Evolutionary conservation across 2,888 invertebrate genomes (phyloP).

Genomic region (Ferrisia virgata): DNA sequence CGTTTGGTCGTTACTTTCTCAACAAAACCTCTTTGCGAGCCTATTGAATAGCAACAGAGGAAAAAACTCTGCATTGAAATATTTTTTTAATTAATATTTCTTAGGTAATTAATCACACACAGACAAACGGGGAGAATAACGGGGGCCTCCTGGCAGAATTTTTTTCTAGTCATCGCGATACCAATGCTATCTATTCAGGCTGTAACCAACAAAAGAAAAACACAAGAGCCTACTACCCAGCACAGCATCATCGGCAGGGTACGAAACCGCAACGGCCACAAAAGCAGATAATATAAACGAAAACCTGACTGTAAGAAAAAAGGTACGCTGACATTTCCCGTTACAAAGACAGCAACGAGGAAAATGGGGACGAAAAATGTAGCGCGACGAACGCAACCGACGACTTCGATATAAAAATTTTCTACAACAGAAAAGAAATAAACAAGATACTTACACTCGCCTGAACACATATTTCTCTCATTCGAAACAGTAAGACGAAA

Average conservation of each 20-base stretch:
- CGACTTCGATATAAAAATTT: conserved; percentile 38
- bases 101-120: conserved; percentile 9
- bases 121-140: too few relatives aligned
- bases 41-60: background rate
- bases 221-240: too few relatives aligned
- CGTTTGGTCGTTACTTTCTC: background rate
- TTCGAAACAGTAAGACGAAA: background rate
- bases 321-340: conserved; percentile 33
- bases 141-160: background rate
- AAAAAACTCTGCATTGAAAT: background rate
- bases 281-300: background rate
- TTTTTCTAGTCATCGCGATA: background rate
- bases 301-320: background rate
- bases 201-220: background rate
- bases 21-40: background rate
- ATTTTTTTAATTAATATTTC: background rate
- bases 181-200: background rate
- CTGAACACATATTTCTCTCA: conserved; percentile 40
- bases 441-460: conserved; percentile 46
- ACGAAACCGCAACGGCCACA: background rate
- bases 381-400: background rate
- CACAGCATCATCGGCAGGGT: background rate
- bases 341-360: background rate
- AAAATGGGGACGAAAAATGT: background rate
- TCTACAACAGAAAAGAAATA: conserved; percentile 43